A percentile compares a stretch with the other conserved stretches of the same genome.
phyloP scores from a whole-genome alignment of 2,888 invertebrate genomes.

The Plagodis dolabraria region DNA sequence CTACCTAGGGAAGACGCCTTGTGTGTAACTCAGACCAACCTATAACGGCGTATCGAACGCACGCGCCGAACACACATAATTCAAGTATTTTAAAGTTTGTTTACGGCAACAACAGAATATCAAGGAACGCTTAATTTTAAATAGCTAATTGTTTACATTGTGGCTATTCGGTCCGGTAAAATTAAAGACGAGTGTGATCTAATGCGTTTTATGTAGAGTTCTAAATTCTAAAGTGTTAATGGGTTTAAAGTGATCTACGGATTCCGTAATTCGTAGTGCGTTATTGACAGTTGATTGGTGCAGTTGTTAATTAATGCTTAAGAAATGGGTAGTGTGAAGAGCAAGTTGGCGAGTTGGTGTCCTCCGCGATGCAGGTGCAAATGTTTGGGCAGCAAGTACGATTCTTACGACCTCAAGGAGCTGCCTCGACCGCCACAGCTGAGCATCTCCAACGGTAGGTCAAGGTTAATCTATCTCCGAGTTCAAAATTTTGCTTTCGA shows the following conservation, averaged over 20 bases:
- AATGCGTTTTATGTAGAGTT: slow-evolving; percentile 48
- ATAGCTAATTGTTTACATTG: slow-evolving; percentile 65
- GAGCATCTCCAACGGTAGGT: slow-evolving; percentile 65
- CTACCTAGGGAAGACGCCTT: slow-evolving; percentile 27
- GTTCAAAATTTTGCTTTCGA: slow-evolving; percentile 11
- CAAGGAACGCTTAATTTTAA: slow-evolving; percentile 42
- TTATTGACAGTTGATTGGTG: slow-evolving; percentile 34
- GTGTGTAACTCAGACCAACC: slow-evolving; percentile 29
- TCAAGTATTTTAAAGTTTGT: slow-evolving; percentile 22
- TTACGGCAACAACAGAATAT: slow-evolving; percentile 21
- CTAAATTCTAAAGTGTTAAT: slow-evolving; percentile 50
- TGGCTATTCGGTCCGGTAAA: slow-evolving; percentile 43
- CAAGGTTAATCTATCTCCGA: slow-evolving; percentile 39
- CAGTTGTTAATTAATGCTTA: slow-evolving; percentile 31
- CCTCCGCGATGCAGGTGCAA: slow-evolving; percentile 50
- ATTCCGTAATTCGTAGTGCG: slow-evolving; percentile 26
- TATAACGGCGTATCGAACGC: slow-evolving; percentile 27
- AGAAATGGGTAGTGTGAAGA: slow-evolving; percentile 70
- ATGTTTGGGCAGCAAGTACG: slow-evolving; percentile 56
- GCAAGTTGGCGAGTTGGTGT: slow-evolving; percentile 59
- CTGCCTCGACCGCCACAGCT: slow-evolving; percentile 69
- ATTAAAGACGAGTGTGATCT: slow-evolving; percentile 58
- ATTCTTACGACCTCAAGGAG: slow-evolving; percentile 70
- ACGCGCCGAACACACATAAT: slow-evolving; percentile 22
- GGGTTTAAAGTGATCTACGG: slow-evolving; percentile 47